Evolutionary conservation across 2,113 vertebrate genomes (phyloP).

Genomic region (Polypterus bichir): DNA sequence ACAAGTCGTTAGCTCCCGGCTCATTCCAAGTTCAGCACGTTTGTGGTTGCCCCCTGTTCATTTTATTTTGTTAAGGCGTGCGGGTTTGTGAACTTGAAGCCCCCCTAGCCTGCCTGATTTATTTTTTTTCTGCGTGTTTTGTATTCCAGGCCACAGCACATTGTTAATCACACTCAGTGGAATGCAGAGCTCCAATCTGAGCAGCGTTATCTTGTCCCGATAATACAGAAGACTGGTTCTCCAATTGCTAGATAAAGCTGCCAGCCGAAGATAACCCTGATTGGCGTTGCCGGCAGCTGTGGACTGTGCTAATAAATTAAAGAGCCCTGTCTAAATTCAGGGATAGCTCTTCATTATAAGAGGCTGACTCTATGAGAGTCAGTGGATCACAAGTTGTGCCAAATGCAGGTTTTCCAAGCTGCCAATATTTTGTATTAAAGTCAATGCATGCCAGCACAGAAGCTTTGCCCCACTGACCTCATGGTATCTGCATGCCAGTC

Average conservation of each 20-base stretch:
- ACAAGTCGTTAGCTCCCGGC: no score
- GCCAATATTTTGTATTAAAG: no score
- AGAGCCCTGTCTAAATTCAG: not conserved
- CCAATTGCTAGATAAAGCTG: not conserved
- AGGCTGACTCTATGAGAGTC: not conserved
- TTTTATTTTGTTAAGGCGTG: no score
- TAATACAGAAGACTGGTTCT: conserved; percentile 3
- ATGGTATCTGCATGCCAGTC: no score
- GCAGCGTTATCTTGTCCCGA: conserved; percentile 1
- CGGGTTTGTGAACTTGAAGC: no score
- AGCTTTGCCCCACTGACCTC: no score
- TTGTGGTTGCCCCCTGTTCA: no score
- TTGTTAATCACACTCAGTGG: conserved; percentile 2
- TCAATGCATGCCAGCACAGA: no score
- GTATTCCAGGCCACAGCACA: not conserved
- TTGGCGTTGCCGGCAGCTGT: conserved; percentile 2
- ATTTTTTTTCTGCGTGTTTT: not conserved
- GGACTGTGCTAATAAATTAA: not conserved
- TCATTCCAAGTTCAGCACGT: no score
- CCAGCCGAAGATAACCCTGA: not conserved
- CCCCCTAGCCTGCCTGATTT: no score
- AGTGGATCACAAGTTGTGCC: no score
- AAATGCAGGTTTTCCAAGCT: no score
- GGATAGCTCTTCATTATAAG: not conserved
- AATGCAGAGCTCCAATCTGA: not conserved